Base-by-base conservation (phyloP, 2,797 vertebrate species). In the Pantherophis alleghaniensis region DNA sequence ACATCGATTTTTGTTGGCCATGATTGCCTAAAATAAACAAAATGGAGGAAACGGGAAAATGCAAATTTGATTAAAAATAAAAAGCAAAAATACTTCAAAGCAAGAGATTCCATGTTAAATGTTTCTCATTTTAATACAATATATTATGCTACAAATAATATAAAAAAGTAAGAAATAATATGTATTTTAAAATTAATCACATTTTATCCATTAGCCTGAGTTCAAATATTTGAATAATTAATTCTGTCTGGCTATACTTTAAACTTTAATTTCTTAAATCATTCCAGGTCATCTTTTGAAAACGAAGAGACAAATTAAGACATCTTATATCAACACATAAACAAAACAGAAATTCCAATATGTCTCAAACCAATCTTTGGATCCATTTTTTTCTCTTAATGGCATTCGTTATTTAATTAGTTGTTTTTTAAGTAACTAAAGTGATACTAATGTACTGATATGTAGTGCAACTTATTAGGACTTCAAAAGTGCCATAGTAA, bases 1-100 rank as follows among this genome's bases (percentile, higher is more conserved):
- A 99, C 99, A 86, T 99, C 99, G 0, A 98, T 98, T 95, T 99
- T 99, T 60, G 99, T 99, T 0, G 99, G 99, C 99, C 99, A 99
- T 0, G 99, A 99, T 88, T 99, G 99, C 98, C 99, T 99, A 95
- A 26, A 93, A n/a, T 24, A 94, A 90, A 87, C 1, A 95, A 63
- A 56, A 92, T 1, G 74, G 88, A 93, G 59, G 56, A 74, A 94
- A 93, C 42, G 79, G 69, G 20, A 59, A 69, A 86, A 74, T 53
- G 53, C 3, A 7, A 32, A 55, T 55, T 7, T n/a, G 18, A 1
- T 2, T 5, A 0, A 10, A 60, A 26, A 5, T 86, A 42, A 91
- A 79, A 53, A 47, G 37, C n/a, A 4, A 0, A 6, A 79, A 89
- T 7, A 56, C 37, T 86, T 42, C 53, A 56, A 90, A 90, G 57